These are phyloP conservation scores for Micromys minutus DNA, from an alignment of 2,113 vertebrate genomes.

Conservation along the genomic window DNA sequence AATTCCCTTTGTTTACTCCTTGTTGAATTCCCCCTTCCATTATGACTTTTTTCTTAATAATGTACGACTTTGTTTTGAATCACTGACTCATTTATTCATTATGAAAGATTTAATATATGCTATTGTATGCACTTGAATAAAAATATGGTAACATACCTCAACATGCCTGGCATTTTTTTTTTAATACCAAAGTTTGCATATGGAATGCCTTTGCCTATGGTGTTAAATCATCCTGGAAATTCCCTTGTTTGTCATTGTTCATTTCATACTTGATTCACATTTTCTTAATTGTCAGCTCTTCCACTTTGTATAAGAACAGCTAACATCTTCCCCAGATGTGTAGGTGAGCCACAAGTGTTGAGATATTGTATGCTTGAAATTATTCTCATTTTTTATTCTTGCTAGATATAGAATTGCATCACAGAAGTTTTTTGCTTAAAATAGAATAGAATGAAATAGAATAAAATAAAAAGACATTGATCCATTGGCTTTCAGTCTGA, in stretches of 20 bases:
- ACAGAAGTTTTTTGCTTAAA: neutral
- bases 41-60: neutral
- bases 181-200: slow-evolving; percentile 32
- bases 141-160: neutral
- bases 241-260: slow-evolving; percentile 40
- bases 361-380: neutral
- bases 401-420: slow-evolving; percentile 39
- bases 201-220: neutral
- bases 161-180: neutral
- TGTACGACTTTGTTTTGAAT: slow-evolving; percentile 23
- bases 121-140: neutral
- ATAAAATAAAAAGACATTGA: slow-evolving; percentile 1
- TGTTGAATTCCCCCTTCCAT: neutral
- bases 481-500: neutral
- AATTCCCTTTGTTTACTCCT: slow-evolving; percentile 33
- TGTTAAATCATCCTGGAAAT: slow-evolving; percentile 31
- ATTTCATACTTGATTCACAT: neutral
- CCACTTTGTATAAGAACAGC: neutral
- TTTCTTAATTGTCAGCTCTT: slow-evolving; percentile 23
- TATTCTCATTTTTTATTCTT: neutral
- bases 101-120: slow-evolving; percentile 30
- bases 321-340: neutral
- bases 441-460: too few relatives aligned
- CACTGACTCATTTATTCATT: slow-evolving; percentile 26
- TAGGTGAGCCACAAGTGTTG: neutral